phyloP scores from a whole-genome alignment of 2,888 invertebrate genomes.

The Melieria picta region DNA sequence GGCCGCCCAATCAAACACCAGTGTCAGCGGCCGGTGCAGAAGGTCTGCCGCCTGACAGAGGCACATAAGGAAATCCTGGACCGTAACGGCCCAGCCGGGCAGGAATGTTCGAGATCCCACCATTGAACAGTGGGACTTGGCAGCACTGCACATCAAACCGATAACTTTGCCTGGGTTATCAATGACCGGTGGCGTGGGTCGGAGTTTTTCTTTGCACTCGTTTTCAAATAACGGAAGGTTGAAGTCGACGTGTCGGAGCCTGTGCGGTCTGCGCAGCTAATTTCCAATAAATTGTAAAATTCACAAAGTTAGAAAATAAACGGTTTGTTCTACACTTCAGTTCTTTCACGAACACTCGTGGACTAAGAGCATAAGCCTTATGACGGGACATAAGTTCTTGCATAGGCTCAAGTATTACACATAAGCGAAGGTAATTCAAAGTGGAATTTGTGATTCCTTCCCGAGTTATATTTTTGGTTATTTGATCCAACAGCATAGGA shows the following conservation, averaged over 20 bases:
- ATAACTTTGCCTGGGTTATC: too few relatives aligned
- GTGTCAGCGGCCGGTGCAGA: slow-evolving; percentile 19
- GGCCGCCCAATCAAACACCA: slow-evolving; percentile 13
- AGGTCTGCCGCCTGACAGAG: slow-evolving; percentile 3
- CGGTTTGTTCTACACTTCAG: too few relatives aligned
- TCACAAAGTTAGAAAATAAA: too few relatives aligned
- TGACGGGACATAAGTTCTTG: slow-evolving; percentile 99
- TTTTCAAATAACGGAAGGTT: too few relatives aligned
- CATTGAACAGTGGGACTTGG: too few relatives aligned
- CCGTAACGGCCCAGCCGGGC: slow-evolving; percentile 7
- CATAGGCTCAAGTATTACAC: slow-evolving; percentile 99
- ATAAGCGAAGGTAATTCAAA: slow-evolving; percentile 96
- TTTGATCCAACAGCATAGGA: slow-evolving; percentile 91
- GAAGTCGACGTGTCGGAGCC: too few relatives aligned
- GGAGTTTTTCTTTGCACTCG: too few relatives aligned
- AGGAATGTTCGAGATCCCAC: background rate
- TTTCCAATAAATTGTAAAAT: too few relatives aligned
- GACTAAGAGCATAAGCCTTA: slow-evolving; percentile 94
- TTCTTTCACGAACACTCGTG: slow-evolving; percentile 70
- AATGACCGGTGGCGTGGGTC: too few relatives aligned
- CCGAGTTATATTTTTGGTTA: slow-evolving; percentile 96
- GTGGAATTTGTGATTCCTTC: slow-evolving; percentile 98
- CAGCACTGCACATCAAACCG: too few relatives aligned
- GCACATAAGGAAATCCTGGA: slow-evolving; percentile 8
- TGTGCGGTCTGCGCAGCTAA: too few relatives aligned